Evolutionary conservation across 2,113 vertebrate genomes (phyloP).

Genomic region (Brachyhypopomus gauderio): DNA sequence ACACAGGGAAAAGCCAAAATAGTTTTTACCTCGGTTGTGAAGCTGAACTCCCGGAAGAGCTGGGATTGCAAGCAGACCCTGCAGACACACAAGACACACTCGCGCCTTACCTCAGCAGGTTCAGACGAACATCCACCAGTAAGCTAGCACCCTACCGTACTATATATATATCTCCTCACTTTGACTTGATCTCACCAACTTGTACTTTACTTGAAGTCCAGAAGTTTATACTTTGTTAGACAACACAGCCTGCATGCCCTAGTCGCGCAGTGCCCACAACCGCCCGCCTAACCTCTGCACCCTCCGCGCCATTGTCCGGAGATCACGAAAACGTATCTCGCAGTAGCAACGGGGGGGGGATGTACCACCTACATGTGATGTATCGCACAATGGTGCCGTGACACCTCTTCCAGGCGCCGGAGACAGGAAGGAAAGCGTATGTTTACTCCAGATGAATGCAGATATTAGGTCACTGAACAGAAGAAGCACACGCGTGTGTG

Average conservation of each 20-base stretch:
- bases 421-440: neutral
- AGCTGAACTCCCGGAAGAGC: slow-evolving; percentile 21
- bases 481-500: slow-evolving; percentile 27
- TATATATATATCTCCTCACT: neutral
- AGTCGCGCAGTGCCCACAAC: neutral
- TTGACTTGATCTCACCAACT: slow-evolving; percentile 24
- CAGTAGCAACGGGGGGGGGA: slow-evolving; percentile 32
- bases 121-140: neutral
- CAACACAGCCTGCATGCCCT: slow-evolving; percentile 36
- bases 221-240: slow-evolving; percentile 17
- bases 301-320: slow-evolving; percentile 7
- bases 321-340: slow-evolving; percentile 21
- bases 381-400: neutral
- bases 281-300: neutral
- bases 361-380: slow-evolving; percentile 35
- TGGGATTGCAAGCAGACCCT: slow-evolving; percentile 17
- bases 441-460: neutral
- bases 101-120: slow-evolving; percentile 33
- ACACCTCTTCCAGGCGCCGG: neutral
- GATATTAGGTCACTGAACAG: neutral
- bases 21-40: slow-evolving; percentile 26
- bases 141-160: slow-evolving; percentile 21
- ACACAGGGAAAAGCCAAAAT: slow-evolving; percentile 39
- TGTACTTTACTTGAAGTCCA: slow-evolving; percentile 26
- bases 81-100: slow-evolving; percentile 38